These are phyloP conservation scores for Parthenolecanium corni DNA, from an alignment of 2,888 invertebrate genomes.

Conservation along the genomic window DNA sequence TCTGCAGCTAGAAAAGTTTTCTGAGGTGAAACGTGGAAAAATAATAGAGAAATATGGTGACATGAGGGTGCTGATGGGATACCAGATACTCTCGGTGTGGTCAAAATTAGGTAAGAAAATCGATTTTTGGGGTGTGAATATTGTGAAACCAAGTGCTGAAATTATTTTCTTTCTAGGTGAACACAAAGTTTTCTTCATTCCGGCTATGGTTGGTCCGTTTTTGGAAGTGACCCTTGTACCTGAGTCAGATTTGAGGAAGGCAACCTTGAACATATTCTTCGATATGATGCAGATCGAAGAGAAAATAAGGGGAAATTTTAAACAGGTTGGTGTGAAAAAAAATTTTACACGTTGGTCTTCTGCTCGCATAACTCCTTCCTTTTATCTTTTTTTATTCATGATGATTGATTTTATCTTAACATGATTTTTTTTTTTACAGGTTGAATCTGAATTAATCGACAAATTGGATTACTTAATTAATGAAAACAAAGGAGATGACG, in stretches of 20 bases:
- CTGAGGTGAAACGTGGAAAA: constrained; percentile 65
- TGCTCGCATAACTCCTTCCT: too few relatives aligned
- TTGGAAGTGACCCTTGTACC: constrained; percentile 86
- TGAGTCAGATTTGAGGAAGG: constrained; percentile 70
- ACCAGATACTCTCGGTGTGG: constrained; percentile 86
- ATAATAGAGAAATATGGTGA: constrained; percentile 70
- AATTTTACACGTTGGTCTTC: too few relatives aligned
- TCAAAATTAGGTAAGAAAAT: constrained; percentile 56
- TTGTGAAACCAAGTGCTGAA: background rate
- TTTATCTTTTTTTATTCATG: too few relatives aligned
- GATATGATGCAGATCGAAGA: constrained; percentile 93
- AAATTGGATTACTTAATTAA: constrained; percentile 85
- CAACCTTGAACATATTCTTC: constrained; percentile 82
- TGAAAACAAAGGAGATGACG: constrained; percentile 87
- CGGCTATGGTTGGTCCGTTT: constrained; percentile 85
- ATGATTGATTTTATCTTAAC: constrained; percentile 4
- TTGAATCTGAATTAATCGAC: constrained; percentile 87
- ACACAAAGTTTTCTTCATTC: constrained; percentile 78
- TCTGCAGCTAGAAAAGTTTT: constrained; percentile 67
- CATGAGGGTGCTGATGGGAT: constrained; percentile 85
- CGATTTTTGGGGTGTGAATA: background rate
- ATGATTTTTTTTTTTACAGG: constrained; percentile 37
- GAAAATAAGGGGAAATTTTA: constrained; percentile 68
- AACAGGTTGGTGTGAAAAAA: constrained; percentile 49
- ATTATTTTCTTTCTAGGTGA: constrained; percentile 46